Evolutionary conservation across 2,113 vertebrate genomes (phyloP).

Genomic region (Pseudorectes ferrugineus): DNA sequence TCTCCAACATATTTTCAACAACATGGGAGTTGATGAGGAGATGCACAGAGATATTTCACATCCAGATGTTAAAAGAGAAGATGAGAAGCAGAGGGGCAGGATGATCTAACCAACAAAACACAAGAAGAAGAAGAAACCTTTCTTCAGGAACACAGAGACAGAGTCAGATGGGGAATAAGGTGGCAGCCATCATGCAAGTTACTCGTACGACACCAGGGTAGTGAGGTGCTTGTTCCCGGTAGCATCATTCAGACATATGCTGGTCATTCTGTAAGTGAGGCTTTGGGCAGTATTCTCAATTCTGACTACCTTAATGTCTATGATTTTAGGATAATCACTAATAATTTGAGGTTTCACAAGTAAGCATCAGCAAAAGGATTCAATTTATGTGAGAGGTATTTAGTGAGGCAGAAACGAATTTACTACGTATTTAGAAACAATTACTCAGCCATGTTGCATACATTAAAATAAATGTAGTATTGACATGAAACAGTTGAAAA

Average conservation of each 20-base stretch:
- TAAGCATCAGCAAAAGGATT: background rate
- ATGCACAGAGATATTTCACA: background rate
- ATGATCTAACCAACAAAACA: background rate
- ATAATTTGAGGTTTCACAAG: background rate
- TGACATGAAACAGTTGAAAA: background rate
- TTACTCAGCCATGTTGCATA: background rate
- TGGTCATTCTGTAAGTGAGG: background rate
- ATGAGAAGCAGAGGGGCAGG: background rate
- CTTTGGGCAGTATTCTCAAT: background rate
- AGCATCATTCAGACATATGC: background rate
- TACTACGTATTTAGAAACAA: background rate
- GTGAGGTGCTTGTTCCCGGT: background rate
- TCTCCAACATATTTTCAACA: background rate
- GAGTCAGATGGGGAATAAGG: background rate
- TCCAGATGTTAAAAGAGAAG: background rate
- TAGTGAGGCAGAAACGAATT: background rate
- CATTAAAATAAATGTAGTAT: background rate
- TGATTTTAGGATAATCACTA: background rate
- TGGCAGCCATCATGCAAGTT: background rate
- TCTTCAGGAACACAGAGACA: background rate
- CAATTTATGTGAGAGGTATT: background rate
- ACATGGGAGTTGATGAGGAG: background rate
- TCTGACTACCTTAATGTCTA: background rate
- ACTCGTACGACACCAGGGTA: accelerated
- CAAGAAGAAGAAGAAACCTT: background rate